Conservation (phyloP, 2,797 vertebrate species). For the Clarias laeviceps region DNA sequence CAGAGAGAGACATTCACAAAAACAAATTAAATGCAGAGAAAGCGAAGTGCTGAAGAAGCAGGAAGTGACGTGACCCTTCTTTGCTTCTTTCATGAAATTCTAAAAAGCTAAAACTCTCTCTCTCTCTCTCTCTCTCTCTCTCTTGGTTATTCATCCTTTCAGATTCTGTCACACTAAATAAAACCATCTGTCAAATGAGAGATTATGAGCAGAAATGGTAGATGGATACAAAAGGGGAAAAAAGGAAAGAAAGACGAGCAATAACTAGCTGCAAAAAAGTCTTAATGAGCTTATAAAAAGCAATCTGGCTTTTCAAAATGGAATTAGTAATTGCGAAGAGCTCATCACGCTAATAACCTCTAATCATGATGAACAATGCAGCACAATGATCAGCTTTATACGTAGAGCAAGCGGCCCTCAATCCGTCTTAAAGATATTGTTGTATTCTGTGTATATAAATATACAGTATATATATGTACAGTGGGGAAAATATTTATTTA, state of each 20-base stretch:
- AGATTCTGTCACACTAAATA: not conserved
- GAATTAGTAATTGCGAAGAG: not conserved
- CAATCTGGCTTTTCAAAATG: constrained; percentile 15
- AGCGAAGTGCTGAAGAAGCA: not conserved
- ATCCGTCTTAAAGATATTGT: not conserved
- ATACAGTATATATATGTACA: too few relatives aligned
- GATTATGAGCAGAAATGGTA: not conserved
- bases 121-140: not conserved
- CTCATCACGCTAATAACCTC: not conserved
- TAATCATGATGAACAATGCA: not conserved
- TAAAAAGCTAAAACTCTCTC: not conserved
- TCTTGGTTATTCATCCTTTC: not conserved
- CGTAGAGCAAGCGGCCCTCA: not conserved
- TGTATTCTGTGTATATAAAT: not conserved
- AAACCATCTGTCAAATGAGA: not conserved
- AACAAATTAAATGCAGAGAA: not conserved
- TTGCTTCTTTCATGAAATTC: not conserved
- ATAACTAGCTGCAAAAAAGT: not conserved
- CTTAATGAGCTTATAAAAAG: constrained; percentile 4
- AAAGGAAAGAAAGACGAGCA: not conserved
- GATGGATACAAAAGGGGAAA: not conserved
- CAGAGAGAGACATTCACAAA: not conserved
- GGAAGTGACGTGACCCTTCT: not conserved
- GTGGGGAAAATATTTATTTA: too few relatives aligned
- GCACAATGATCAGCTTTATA: not conserved